phyloP scores from a whole-genome alignment of 2,113 vertebrate species.

The Zosterops japonicus region DNA sequence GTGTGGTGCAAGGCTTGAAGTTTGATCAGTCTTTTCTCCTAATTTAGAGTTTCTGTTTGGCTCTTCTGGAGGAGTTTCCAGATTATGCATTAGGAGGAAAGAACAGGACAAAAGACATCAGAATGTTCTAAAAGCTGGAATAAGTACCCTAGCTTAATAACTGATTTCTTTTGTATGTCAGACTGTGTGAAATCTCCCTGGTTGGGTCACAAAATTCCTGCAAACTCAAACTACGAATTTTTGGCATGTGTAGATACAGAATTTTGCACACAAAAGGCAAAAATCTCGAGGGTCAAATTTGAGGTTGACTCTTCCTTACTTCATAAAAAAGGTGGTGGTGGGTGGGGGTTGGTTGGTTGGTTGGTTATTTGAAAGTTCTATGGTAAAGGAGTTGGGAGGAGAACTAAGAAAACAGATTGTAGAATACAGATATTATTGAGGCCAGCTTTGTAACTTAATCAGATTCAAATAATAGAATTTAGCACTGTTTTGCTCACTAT shows the following conservation, averaged over 20 bases:
- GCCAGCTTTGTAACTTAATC: background rate
- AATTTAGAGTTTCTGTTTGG: background rate
- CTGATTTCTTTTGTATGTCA: background rate
- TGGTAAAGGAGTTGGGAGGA: background rate
- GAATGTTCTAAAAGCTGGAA: background rate
- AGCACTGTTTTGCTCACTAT: background rate
- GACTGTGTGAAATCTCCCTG: background rate
- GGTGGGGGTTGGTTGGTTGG: rapidly evolving
- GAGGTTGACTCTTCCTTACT: background rate
- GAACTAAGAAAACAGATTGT: background rate
- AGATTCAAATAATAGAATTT: background rate
- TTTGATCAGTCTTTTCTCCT: background rate
- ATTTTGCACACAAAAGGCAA: background rate
- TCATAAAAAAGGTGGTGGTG: background rate
- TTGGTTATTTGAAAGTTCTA: background rate
- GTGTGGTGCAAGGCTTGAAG: background rate
- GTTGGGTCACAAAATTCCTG: background rate
- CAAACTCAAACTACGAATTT: background rate
- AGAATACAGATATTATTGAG: background rate
- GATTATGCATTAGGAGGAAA: background rate
- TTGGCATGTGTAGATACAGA: background rate
- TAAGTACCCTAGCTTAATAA: background rate
- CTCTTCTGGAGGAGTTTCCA: background rate
- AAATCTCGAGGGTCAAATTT: background rate
- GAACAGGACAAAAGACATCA: background rate